Evolutionary conservation across 2,888 invertebrate species (phyloP).

Genomic region (Byasa hedistus): DNA sequence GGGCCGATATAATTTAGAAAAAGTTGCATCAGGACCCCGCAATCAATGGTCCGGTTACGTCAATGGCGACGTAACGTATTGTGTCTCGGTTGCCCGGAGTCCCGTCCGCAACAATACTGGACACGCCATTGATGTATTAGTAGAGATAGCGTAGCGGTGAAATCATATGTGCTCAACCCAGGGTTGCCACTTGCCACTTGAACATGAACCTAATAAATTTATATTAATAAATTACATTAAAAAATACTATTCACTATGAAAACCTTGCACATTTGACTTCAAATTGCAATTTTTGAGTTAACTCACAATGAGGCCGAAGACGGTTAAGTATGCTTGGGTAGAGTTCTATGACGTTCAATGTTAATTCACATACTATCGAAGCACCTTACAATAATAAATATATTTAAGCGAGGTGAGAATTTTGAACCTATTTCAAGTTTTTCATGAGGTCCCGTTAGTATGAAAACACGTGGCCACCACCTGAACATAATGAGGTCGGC

Average conservation of each 20-base stretch:
- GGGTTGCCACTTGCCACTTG: constrained; percentile 30
- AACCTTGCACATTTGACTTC: too few species aligned
- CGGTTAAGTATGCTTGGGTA: too few species aligned
- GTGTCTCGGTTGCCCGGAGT: constrained; percentile 53
- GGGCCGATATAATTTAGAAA: constrained; percentile 19
- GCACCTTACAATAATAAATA: too few species aligned
- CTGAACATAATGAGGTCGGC: constrained; percentile 44
- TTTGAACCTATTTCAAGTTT: not conserved
- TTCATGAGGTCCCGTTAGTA: not conserved
- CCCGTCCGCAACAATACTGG: constrained; percentile 74
- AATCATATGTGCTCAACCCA: constrained; percentile 62
- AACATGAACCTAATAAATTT: too few species aligned
- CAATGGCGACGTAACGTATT: constrained; percentile 39
- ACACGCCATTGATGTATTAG: constrained; percentile 76
- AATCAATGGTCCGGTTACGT: constrained; percentile 32
- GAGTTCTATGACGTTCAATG: too few species aligned
- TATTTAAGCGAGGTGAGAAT: too few species aligned
- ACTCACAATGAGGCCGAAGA: too few species aligned
- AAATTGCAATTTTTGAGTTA: too few species aligned
- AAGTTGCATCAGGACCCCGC: constrained; percentile 20
- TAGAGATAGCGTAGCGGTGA: constrained; percentile 68
- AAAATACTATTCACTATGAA: too few species aligned
- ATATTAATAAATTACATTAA: too few species aligned
- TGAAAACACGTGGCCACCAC: constrained; percentile 17
- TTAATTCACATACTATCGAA: too few species aligned